Base-by-base conservation (phyloP, 2,113 vertebrate genomes). In the Plestiodon gilberti region DNA sequence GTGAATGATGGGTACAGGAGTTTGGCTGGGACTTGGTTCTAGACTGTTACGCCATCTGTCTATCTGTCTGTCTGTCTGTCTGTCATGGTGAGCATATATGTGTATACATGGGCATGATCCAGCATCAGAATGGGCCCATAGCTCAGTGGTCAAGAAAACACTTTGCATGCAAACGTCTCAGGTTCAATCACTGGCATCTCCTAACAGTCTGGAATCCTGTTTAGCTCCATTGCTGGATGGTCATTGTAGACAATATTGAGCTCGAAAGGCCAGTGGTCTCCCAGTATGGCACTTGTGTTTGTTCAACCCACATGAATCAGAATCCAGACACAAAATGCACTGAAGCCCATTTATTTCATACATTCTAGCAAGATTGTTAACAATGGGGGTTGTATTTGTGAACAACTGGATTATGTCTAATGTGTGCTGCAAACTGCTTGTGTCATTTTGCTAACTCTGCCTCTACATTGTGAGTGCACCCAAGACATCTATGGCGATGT, bases 391-490 rank as follows among this genome's bases (percentile, higher is more conserved):
- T 65, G 11, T 18, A 3, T 15, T 18, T n/a, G 25, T 40, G 14
- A 35, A 62, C 59, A 40, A 28, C 23, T n/a, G 52, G 52, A 57
- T 35, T 28, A 20, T 33, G 7, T n/a, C 15, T 3, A 78, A 59
- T 1, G 9, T 28, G 13, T 25, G 10, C 28, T 48, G n/a, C 30
- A 52, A 17, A 55, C 35, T 6, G 22, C 23, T 57, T 17, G 3
- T 64, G 30, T 65, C 77, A 20, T 43, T 86, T 55, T 18, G 55
- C 61, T 89, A 23, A 55, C 1, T 43, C 14, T 25, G 35, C 1
- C 0, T 78, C 88, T 91, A 52, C 33, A 87, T 90, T 78, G 4
- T 91, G 84, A 78, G 69, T 43, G n/a, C 17, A 64, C 3, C 30
- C 35, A 59, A 82, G n/a, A 48, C 4, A 18, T 20, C 33, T 20